phyloP scores from a whole-genome alignment of 2,888 invertebrate genomes.

The Prenolepis imparis region DNA sequence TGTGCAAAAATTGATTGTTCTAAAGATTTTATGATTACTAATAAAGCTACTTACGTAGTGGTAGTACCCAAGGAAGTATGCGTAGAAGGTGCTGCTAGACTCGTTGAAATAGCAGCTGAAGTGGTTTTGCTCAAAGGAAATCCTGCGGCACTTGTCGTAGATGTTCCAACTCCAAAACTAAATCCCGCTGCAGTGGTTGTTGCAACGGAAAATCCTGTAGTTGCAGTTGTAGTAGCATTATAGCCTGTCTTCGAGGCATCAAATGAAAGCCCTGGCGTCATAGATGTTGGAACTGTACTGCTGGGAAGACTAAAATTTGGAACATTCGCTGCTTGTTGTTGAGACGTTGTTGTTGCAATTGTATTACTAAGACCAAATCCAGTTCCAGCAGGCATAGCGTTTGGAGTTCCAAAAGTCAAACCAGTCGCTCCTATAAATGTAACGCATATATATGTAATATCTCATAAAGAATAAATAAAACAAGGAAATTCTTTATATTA shows the following conservation, averaged over 20 bases:
- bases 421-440: slow-evolving; percentile 51
- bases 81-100: slow-evolving; percentile 72
- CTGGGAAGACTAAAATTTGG: slow-evolving; percentile 54
- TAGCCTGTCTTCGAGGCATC: slow-evolving; percentile 49
- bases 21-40: slow-evolving; percentile 10
- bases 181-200: slow-evolving; percentile 70
- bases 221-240: slow-evolving; percentile 54
- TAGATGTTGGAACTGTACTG: slow-evolving; percentile 25
- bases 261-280: slow-evolving; percentile 34
- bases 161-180: slow-evolving; percentile 67
- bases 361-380: slow-evolving; percentile 49
- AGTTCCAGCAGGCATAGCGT: slow-evolving; percentile 61
- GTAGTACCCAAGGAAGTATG: slow-evolving; percentile 80
- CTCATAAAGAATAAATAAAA: background rate
- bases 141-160: slow-evolving; percentile 70
- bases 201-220: slow-evolving; percentile 67
- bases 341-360: slow-evolving; percentile 54
- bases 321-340: slow-evolving; percentile 59
- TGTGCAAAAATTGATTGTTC: background rate
- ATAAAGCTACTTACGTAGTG: slow-evolving; percentile 78
- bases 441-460: background rate
- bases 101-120: slow-evolving; percentile 71
- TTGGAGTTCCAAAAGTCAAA: slow-evolving; percentile 75
- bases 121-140: slow-evolving; percentile 77
- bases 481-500: background rate